Conservation (phyloP, 2,797 vertebrate genomes). For the Orientallactaga sibirica region DNA sequence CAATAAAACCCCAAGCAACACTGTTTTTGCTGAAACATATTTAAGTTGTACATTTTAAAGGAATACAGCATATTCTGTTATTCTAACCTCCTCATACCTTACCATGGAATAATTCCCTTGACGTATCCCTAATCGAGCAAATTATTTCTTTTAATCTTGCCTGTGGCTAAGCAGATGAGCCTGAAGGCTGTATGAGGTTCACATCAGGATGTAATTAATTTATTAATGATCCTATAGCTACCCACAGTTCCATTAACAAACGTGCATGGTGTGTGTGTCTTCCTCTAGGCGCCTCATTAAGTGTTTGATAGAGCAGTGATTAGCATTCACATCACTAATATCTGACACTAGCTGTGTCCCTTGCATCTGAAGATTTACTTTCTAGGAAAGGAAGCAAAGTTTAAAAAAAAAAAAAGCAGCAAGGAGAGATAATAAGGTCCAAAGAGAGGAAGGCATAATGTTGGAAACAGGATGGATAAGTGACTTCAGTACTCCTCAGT, state of each 20-base stretch:
- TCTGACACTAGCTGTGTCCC: slow-evolving; percentile 53
- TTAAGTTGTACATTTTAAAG: neutral
- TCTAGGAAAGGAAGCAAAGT: slow-evolving; percentile 51
- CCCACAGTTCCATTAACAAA: slow-evolving; percentile 64
- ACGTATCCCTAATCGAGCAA: neutral
- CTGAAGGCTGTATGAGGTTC: slow-evolving; percentile 27
- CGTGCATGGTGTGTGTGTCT: neutral
- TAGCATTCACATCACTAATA: slow-evolving; percentile 63
- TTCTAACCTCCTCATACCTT: neutral
- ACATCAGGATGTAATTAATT: slow-evolving; percentile 56
- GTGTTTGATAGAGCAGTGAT: slow-evolving; percentile 52
- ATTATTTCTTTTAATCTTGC: slow-evolving; percentile 62
- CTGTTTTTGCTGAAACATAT: neutral
- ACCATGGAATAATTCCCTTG: slow-evolving; percentile 37
- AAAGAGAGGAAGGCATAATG: neutral
- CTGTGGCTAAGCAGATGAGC: slow-evolving; percentile 48
- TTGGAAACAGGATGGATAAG: slow-evolving; percentile 7
- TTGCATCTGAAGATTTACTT: slow-evolving; percentile 58
- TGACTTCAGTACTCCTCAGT: neutral
- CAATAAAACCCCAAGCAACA: neutral
- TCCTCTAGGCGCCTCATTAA: slow-evolving; percentile 64
- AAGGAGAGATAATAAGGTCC: slow-evolving; percentile 50
- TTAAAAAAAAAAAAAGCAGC: slow-evolving; percentile 37
- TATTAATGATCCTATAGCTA: slow-evolving; percentile 63
- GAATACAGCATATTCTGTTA: neutral